Evolutionary conservation across 2,797 vertebrate species (phyloP), one percentile per base, ranked within the genome.

Genomic region (Corythornis leucogaster): DNA sequence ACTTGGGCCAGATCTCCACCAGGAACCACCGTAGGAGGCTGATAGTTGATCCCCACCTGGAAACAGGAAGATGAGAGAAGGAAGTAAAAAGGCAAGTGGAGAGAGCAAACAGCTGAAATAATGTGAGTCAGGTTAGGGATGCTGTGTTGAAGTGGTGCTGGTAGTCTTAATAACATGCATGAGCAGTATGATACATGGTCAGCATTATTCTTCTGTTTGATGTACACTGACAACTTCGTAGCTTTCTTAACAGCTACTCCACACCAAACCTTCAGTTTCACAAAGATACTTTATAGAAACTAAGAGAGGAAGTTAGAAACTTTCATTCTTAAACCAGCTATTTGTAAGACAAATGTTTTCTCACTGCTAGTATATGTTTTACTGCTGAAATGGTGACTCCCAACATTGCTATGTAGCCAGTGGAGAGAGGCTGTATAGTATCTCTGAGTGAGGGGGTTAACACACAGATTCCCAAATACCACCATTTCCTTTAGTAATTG

Each of bases 11-110:
- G 96, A 74, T 99, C 98, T 80, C 99, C 99, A 3, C 98, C 98
- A 18, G 99, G 99, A 91, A 99, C 98, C 42, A 98, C 98, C 0
- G 98, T 99, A 6, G 99, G 99, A 22, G 99, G 98, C 96, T 99
- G 99, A 94, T 99, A 99, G 97, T 99, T 99, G 97, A 99, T 99
- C 61, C 99, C 99, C 66, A 99, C 99, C 98, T 99, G 97, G 92
- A 97, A 97, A 57, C 12, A 7, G 50, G 53, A 73, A 53, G 17
- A 43, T 28, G 20, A 66, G 51, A 85, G 61, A 62, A 90, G 38
- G 80, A 5, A 80, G 42, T 48, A 38, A 50, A 45, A 24, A 74
- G 35, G 33, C 46, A 68, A 51, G 33, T 53, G 42, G 40, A 50
- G 77, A 87, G 63, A 53, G n/a, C 28, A 30, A 35, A 38, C 70